Conservation (phyloP, 2,888 invertebrate genomes). For the Criorhina ranunculi region DNA sequence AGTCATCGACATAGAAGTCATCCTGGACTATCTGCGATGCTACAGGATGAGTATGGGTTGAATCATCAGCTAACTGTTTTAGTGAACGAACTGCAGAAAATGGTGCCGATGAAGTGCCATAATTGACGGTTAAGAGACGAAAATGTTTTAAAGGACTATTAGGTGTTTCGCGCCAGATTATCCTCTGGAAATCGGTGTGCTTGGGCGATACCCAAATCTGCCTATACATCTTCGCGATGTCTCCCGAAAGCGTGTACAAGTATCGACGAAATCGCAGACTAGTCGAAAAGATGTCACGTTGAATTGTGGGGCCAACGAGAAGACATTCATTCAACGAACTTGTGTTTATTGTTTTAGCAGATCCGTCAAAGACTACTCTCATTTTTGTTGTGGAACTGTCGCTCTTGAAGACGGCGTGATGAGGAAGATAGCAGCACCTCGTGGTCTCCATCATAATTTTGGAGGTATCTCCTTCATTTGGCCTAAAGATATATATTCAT, state of each 20-base stretch:
- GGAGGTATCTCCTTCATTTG: slow-evolving; percentile 54
- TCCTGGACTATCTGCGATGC: slow-evolving; percentile 50
- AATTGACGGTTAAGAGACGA: slow-evolving; percentile 57
- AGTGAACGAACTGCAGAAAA: slow-evolving; percentile 59
- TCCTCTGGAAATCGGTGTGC: slow-evolving; percentile 53
- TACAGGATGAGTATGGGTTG: slow-evolving; percentile 52
- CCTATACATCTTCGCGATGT: slow-evolving; percentile 70
- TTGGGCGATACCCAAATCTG: slow-evolving; percentile 53
- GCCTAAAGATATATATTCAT: slow-evolving; percentile 31
- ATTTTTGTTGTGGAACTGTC: slow-evolving; percentile 52
- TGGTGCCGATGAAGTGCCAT: slow-evolving; percentile 57
- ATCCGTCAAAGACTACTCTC: slow-evolving; percentile 64
- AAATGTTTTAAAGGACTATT: slow-evolving; percentile 34
- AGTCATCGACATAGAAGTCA: slow-evolving; percentile 78
- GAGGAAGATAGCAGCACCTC: slow-evolving; percentile 40
- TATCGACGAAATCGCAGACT: slow-evolving; percentile 46
- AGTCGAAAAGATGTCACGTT: slow-evolving; percentile 47
- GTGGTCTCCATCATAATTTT: slow-evolving; percentile 12
- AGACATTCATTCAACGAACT: slow-evolving; percentile 54
- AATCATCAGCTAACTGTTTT: slow-evolving; percentile 66
- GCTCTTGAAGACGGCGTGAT: slow-evolving; percentile 64
- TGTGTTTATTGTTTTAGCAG: slow-evolving; percentile 11
- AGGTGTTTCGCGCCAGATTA: slow-evolving; percentile 49
- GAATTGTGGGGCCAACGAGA: slow-evolving; percentile 52
- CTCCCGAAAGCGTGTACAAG: slow-evolving; percentile 52